Percentiles rank a stretch among this genome's conserved stretches.
Evolutionary conservation across 2,888 invertebrate genomes (phyloP).

Genomic region (Molanna angustata): DNA sequence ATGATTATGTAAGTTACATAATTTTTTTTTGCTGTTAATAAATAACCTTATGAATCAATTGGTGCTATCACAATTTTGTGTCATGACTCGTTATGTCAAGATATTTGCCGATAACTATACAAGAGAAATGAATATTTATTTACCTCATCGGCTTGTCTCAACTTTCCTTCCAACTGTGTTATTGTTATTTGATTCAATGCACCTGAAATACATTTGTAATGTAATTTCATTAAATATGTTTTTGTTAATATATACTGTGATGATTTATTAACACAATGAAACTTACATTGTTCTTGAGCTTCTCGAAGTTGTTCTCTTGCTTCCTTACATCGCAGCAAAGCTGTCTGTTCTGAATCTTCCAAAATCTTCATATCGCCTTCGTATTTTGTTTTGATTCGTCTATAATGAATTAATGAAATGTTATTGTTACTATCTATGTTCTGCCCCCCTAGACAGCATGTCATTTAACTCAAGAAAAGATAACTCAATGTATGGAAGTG

Average conservation of each 20-base stretch:
- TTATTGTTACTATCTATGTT: not conserved
- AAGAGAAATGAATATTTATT: too few relatives aligned
- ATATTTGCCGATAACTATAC: too few relatives aligned
- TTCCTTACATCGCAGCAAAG: conserved; percentile 65
- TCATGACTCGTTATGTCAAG: too few relatives aligned
- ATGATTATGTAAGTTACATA: too few relatives aligned
- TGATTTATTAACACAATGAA: too few relatives aligned
- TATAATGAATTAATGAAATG: too few relatives aligned
- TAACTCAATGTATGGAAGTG: too few relatives aligned
- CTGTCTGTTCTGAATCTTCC: conserved; percentile 63
- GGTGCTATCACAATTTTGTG: too few relatives aligned
- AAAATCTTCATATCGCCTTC: conserved; percentile 67
- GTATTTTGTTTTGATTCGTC: conserved; percentile 73
- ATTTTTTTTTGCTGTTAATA: not conserved
- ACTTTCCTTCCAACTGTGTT: conserved; percentile 64
- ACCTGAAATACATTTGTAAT: conserved; percentile 35
- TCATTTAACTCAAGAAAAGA: too few relatives aligned
- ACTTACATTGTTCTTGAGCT: conserved; percentile 58
- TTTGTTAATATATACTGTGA: not conserved
- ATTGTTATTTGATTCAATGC: conserved; percentile 49
- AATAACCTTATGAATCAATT: too few relatives aligned
- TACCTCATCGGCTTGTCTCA: conserved; percentile 64
- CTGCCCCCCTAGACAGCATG: not conserved
- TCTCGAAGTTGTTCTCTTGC: conserved; percentile 63
- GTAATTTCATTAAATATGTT: not conserved